Conservation (phyloP, 2,888 invertebrate genomes). For the Bimastos eiseni region DNA sequence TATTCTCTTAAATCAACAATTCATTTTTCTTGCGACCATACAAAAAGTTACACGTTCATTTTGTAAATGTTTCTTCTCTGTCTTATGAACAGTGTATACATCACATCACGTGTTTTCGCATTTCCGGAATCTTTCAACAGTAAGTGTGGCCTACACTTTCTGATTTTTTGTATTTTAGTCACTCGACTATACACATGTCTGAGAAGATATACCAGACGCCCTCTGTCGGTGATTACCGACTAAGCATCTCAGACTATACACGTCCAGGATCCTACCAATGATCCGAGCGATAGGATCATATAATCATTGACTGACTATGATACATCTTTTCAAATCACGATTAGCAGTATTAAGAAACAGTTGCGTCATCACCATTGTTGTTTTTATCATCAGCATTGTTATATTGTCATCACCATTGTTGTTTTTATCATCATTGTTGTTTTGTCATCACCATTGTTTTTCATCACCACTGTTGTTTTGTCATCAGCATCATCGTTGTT, state of each 20-base stretch:
- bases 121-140: too few relatives aligned
- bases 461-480: too few relatives aligned
- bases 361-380: not conserved
- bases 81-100: too few relatives aligned
- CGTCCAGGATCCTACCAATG: not conserved
- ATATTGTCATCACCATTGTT: not conserved
- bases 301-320: too few relatives aligned
- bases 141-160: too few relatives aligned
- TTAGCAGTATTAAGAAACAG: conserved; percentile 9
- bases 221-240: not conserved
- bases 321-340: not conserved
- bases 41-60: too few relatives aligned
- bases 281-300: too few relatives aligned
- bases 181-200: not conserved
- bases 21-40: too few relatives aligned
- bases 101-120: too few relatives aligned
- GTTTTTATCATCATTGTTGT: not conserved
- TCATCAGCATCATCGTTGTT: not conserved
- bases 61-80: too few relatives aligned
- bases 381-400: too few relatives aligned
- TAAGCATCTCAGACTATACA: not conserved
- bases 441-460: not conserved
- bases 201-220: not conserved
- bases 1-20: too few relatives aligned
- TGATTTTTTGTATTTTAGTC: not conserved